Conservation (phyloP, 1,140 invertebrate genomes). For the Leguminivora glycinivorella region DNA sequence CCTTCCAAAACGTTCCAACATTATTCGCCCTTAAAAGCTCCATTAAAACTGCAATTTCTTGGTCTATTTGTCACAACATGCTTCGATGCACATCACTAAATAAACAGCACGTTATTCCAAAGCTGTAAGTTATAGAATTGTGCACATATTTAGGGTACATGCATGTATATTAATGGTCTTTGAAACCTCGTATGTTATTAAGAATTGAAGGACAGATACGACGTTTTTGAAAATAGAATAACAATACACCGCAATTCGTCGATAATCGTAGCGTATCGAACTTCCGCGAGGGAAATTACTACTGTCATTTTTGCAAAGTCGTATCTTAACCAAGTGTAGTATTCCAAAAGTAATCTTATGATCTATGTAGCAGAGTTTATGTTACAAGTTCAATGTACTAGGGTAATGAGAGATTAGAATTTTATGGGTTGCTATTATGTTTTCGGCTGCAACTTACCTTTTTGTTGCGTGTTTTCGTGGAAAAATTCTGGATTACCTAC, state of each 20-base stretch:
- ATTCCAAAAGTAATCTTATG: not conserved
- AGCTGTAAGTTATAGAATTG: not conserved
- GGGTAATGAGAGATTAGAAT: not conserved
- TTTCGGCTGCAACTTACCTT: not conserved
- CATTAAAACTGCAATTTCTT: not conserved
- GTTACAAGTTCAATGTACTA: not conserved
- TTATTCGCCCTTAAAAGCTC: constrained; percentile 3
- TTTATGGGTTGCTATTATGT: not conserved
- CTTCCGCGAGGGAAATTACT: constrained; percentile 3
- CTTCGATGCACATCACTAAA: not conserved
- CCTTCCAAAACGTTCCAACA: not conserved
- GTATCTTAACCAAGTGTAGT: not conserved
- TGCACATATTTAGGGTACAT: not conserved
- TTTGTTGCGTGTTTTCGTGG: not conserved
- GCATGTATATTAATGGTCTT: not conserved
- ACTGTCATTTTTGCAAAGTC: not conserved
- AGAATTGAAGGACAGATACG: not conserved
- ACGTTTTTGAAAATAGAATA: not conserved
- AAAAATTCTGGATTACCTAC: not conserved
- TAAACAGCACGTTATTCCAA: not conserved
- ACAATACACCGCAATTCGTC: not conserved
- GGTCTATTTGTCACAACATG: not conserved
- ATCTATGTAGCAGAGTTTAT: not conserved
- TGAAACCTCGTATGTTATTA: not conserved
- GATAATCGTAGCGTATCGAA: constrained; percentile 12